A percentile compares a stretch with the other conserved stretches of the same genome.
phyloP scores from a whole-genome alignment of 2,113 vertebrate species.

The Thalassoma bifasciatum region DNA sequence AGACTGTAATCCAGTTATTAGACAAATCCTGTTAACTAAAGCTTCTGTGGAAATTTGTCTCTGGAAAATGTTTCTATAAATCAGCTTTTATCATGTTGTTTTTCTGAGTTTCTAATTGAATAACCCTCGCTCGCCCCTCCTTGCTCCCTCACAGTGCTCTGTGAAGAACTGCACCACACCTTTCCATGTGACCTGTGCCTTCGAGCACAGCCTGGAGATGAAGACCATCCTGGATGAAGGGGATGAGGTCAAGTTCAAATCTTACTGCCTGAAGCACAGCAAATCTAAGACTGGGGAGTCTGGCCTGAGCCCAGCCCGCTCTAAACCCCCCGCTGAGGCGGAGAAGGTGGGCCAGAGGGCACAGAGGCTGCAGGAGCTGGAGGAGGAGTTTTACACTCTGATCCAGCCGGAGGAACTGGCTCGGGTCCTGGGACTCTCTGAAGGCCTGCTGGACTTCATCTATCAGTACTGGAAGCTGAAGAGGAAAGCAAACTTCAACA shows the following conservation, averaged over 20 bases:
- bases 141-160: slow-evolving; percentile 87
- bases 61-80: no score
- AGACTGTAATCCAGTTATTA: no score
- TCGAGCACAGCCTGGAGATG: slow-evolving; percentile 98
- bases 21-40: no score
- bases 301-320: slow-evolving; percentile 83
- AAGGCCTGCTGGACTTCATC: slow-evolving; percentile 89
- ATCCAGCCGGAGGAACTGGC: slow-evolving; percentile 90
- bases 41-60: no score
- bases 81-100: no score
- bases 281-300: slow-evolving; percentile 87
- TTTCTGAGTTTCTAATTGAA: not conserved
- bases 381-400: slow-evolving; percentile 94
- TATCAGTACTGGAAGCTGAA: slow-evolving; percentile 99
- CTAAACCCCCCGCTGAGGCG: slow-evolving; percentile 85
- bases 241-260: slow-evolving; percentile 98
- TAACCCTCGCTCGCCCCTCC: not conserved
- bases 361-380: slow-evolving; percentile 94
- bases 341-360: slow-evolving; percentile 91
- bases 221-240: slow-evolving; percentile 97
- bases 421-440: slow-evolving; percentile 85
- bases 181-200: slow-evolving; percentile 99
- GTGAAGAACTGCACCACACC: slow-evolving; percentile 98
- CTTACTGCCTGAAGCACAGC: slow-evolving; percentile 97
- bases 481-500: slow-evolving; percentile 94